Evolutionary conservation across 1,140 invertebrate species (phyloP), one percentile per base, ranked within the genome.

Genomic region (Drosophila willistoni): DNA sequence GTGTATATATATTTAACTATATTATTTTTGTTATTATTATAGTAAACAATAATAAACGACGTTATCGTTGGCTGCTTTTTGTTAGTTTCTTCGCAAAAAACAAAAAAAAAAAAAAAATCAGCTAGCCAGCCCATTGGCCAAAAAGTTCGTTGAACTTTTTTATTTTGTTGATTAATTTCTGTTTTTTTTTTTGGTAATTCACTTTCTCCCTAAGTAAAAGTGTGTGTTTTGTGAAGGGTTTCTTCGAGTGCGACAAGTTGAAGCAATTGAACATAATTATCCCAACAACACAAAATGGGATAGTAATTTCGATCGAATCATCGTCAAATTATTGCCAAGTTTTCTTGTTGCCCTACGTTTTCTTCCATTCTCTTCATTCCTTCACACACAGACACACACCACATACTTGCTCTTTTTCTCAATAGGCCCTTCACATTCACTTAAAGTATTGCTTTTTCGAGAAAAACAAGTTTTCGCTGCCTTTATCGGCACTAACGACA

Each of bases 401-500:
- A 25, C 22, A 22, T 2, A 29, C 29, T 29, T 29, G 29, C 44
- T 22, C 44, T 22, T 51, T 47, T 44, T 14, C 56, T 42, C 73
- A 68, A 79, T 66, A 86, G 86, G 82, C 83, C 82, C 83, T 86
- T 82, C 79, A 82, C 83, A 82, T 87, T 86, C 76, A 86, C 79
- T 86, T 86, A 73, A 77, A 82, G 87, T 51, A 51, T 51, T 87
- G 76, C 69, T 81, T 80, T 85, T 80, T 85, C 61, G 56, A 22
- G 17, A 79, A 76, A 84, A 85, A 86, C 82, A 67, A 86, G 82
- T 86, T 86, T 86, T 79, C 57, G 71, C 71, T 73, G 71, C 65
- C 77, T 86, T 87, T 87, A 86, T 76, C 79, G 79, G 83, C 33
- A 82, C 78, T 59, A 79, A 79, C 83, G 72, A 86, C 83, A 87